Evolutionary conservation across 2,113 vertebrate genomes (phyloP).

Genomic region (Loxodonta africana): DNA sequence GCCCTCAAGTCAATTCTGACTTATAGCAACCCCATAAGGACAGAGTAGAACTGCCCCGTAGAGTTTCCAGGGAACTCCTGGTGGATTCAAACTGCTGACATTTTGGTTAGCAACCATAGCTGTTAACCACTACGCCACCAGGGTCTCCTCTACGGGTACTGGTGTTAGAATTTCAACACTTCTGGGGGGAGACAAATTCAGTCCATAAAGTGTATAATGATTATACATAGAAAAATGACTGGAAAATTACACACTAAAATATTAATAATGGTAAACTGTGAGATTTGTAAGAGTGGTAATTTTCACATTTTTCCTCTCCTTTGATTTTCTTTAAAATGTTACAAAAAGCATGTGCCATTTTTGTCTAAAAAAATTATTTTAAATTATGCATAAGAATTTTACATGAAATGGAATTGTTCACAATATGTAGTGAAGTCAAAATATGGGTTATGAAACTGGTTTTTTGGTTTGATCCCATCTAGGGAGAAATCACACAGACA

Average conservation of each 20-base stretch:
- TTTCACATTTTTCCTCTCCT: neutral
- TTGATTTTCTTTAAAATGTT: neutral
- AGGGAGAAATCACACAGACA: neutral
- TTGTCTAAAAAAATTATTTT: neutral
- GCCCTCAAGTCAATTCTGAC: too few relatives aligned
- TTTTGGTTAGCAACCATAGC: too few relatives aligned
- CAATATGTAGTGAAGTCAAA: neutral
- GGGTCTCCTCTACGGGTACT: too few relatives aligned
- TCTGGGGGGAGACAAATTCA: too few relatives aligned
- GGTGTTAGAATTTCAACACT: too few relatives aligned
- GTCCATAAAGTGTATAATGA: neutral
- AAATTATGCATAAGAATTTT: neutral
- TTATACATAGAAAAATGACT: neutral
- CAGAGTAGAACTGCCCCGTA: too few relatives aligned
- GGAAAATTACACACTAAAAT: neutral
- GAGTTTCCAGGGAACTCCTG: too few relatives aligned
- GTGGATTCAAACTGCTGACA: too few relatives aligned
- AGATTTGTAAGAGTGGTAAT: neutral
- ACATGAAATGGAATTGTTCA: neutral
- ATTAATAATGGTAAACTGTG: neutral
- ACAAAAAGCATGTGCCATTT: neutral
- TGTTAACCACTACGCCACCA: too few relatives aligned
- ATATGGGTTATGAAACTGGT: neutral
- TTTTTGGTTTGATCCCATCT: neutral
- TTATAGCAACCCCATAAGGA: too few relatives aligned